These are phyloP conservation scores for Trachymyrmex cornetzi DNA, from an alignment of 1,140 invertebrate species.

Conservation along the genomic window DNA sequence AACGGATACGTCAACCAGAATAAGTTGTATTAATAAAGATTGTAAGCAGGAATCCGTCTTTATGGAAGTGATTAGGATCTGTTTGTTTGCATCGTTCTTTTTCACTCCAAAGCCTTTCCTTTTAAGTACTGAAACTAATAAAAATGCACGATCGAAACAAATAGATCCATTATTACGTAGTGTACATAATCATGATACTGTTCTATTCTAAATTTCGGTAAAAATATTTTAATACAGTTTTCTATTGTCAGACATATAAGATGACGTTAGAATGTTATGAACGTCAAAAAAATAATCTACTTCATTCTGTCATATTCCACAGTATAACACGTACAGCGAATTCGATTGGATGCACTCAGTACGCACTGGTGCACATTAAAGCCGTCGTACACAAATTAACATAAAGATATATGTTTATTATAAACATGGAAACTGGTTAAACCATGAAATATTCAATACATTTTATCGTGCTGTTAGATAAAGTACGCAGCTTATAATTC, in stretches of 20 bases:
- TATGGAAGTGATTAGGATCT: conserved; percentile 28
- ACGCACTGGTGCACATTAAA: too few species aligned
- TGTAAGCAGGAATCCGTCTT: conserved; percentile 44
- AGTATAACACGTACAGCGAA: background rate
- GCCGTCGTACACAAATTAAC: too few species aligned
- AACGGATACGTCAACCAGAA: background rate
- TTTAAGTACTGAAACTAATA: conserved; percentile 31
- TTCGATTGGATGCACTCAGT: too few species aligned
- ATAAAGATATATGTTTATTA: too few species aligned
- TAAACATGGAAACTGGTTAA: too few species aligned
- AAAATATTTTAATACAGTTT: conserved; percentile 65
- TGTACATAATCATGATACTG: conserved; percentile 32
- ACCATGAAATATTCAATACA: too few species aligned
- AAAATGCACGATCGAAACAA: conserved; percentile 23
- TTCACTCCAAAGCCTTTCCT: conserved; percentile 13
- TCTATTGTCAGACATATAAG: conserved; percentile 51
- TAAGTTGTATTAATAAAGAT: conserved; percentile 20
- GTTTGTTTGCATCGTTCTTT: conserved; percentile 32
- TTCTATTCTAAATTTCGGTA: conserved; percentile 34
- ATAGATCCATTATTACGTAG: conserved; percentile 32
- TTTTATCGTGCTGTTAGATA: too few species aligned
- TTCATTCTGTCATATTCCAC: conserved; percentile 1
- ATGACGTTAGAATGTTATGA: conserved; percentile 2
- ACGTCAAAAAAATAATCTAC: conserved; percentile 10
- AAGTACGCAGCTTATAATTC: too few species aligned